Percentiles rank a stretch among this genome's conserved stretches.
phyloP scores from a whole-genome alignment of 2,113 vertebrate genomes.

The Choloepus hoffmanni region DNA sequence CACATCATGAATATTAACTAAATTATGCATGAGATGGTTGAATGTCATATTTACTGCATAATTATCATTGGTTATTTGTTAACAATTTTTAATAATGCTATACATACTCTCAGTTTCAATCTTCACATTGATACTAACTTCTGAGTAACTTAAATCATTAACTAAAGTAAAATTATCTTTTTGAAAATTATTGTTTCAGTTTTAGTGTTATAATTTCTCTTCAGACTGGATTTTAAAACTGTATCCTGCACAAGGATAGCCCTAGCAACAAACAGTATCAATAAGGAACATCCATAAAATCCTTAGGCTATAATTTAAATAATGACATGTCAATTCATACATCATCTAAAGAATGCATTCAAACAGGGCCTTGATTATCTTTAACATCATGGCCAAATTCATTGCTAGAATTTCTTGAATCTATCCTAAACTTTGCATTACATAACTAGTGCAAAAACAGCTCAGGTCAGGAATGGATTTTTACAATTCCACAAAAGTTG shows the following conservation, averaged over 20 bases:
- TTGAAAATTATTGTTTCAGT: neutral
- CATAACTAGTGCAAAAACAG: neutral
- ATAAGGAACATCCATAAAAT: neutral
- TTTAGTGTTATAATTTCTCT: neutral
- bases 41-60: neutral
- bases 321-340: neutral
- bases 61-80: neutral
- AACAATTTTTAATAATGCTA: neutral
- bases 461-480: neutral
- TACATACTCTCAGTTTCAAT: neutral
- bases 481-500: neutral
- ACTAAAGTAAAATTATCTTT: neutral
- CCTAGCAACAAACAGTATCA: neutral
- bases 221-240: neutral
- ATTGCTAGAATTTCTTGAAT: neutral
- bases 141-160: neutral
- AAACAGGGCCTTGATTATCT: neutral
- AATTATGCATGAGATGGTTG: neutral
- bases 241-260: neutral
- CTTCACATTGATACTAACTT: neutral
- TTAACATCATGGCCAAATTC: neutral
- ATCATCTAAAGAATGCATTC: neutral
- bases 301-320: neutral
- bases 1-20: neutral
- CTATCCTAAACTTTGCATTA: neutral